phyloP scores from a whole-genome alignment of 2,113 vertebrate genomes.

The Percina caprodes region DNA sequence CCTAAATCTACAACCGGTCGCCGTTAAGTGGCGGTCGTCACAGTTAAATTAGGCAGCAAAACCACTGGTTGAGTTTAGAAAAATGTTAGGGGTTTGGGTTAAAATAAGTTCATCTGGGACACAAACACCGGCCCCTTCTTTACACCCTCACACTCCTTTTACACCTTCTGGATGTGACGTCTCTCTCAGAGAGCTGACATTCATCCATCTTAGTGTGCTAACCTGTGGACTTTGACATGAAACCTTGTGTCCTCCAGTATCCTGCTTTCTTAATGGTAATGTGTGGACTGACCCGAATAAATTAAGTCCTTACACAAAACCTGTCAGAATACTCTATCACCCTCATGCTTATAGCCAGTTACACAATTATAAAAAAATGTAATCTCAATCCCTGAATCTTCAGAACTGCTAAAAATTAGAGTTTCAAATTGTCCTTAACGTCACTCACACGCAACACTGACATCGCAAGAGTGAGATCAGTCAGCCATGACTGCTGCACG shows the following conservation, averaged over 20 bases:
- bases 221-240: constrained; percentile 34
- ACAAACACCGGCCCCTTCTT: neutral
- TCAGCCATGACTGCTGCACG: neutral
- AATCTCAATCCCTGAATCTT: constrained; percentile 28
- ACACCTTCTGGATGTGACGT: neutral
- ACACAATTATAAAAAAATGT: constrained; percentile 49
- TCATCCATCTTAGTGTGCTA: constrained; percentile 24
- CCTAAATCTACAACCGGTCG: no score
- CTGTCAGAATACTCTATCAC: constrained; percentile 11
- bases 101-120: no score
- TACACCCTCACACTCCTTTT: neutral
- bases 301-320: constrained; percentile 12
- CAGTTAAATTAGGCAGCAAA: no score
- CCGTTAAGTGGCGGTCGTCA: no score
- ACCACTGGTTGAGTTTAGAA: no score
- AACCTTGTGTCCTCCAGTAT: constrained; percentile 35
- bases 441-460: constrained; percentile 31
- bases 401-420: constrained; percentile 7
- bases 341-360: constrained; percentile 8
- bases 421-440: constrained; percentile 27
- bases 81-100: no score
- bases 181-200: constrained; percentile 15
- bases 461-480: neutral
- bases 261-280: constrained; percentile 19
- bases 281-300: constrained; percentile 22